A percentile compares a stretch with the other conserved stretches of the same genome.
phyloP scores from a whole-genome alignment of 2,113 vertebrate genomes.

The Mugil cephalus region DNA sequence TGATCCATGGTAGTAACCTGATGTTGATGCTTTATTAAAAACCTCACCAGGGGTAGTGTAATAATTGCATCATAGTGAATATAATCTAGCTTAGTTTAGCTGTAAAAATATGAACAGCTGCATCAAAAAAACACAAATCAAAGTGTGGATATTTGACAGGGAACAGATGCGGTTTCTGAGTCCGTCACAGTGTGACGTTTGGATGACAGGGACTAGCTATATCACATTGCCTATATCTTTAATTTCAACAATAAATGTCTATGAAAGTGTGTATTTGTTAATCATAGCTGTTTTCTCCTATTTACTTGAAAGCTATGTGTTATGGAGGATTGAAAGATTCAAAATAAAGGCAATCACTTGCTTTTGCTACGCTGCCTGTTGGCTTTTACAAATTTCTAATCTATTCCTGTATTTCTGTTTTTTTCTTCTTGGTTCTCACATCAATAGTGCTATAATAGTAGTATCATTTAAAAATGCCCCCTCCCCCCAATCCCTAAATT shows the following conservation, averaged over 20 bases:
- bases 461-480: constrained; percentile 42
- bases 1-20: constrained; percentile 50
- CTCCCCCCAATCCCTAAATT: constrained; percentile 40
- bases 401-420: constrained; percentile 1
- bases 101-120: constrained; percentile 55
- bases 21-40: constrained; percentile 20
- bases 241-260: constrained; percentile 56
- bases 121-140: constrained; percentile 53
- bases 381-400: neutral
- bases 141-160: constrained; percentile 49
- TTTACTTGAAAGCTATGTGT: constrained; percentile 60
- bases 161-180: constrained; percentile 47
- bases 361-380: constrained; percentile 11
- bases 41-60: constrained; percentile 47
- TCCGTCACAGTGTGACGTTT: constrained; percentile 47
- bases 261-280: constrained; percentile 65
- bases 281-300: constrained; percentile 80
- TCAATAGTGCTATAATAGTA: constrained; percentile 54
- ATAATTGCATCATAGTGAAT: constrained; percentile 66
- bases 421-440: constrained; percentile 11
- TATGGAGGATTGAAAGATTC: constrained; percentile 77
- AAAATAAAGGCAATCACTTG: constrained; percentile 65
- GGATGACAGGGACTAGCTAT: constrained; percentile 78
- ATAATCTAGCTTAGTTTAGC: constrained; percentile 67
- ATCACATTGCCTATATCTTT: constrained; percentile 74